Evolutionary conservation across 92 coral and sea anemone species (phyloP).

Genomic region (Bergia sp.): DNA sequence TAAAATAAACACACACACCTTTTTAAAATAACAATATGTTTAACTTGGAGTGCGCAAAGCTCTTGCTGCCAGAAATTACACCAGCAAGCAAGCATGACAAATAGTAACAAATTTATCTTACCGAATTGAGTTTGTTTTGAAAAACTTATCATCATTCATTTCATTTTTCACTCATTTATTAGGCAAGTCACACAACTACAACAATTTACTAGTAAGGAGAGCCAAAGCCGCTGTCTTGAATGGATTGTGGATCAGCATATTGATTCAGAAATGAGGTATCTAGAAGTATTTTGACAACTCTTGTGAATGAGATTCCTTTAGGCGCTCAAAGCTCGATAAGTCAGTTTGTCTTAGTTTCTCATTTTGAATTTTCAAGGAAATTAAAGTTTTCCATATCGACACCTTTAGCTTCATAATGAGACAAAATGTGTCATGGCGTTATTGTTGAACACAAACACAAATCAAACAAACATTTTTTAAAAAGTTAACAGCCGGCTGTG

Average conservation of each 20-base stretch:
- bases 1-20: background rate
- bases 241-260: background rate
- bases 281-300: too few relatives aligned
- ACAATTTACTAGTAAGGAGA: too few relatives aligned
- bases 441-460: too few relatives aligned
- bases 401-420: background rate
- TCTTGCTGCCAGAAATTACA: background rate
- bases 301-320: too few relatives aligned
- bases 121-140: background rate
- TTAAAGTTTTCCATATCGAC: background rate
- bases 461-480: background rate
- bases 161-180: too few relatives aligned
- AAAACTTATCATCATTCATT: background rate
- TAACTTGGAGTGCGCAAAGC: background rate
- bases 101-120: slow-evolving; percentile 10
- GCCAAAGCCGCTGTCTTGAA: background rate
- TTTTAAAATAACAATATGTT: background rate
- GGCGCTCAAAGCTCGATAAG: background rate
- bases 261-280: too few relatives aligned
- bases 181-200: too few relatives aligned
- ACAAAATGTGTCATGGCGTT: background rate
- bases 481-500: background rate
- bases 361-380: background rate
- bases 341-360: background rate
- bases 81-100: background rate